phyloP scores from a whole-genome alignment of 1,140 invertebrate species.

The Coelopa frigida region DNA sequence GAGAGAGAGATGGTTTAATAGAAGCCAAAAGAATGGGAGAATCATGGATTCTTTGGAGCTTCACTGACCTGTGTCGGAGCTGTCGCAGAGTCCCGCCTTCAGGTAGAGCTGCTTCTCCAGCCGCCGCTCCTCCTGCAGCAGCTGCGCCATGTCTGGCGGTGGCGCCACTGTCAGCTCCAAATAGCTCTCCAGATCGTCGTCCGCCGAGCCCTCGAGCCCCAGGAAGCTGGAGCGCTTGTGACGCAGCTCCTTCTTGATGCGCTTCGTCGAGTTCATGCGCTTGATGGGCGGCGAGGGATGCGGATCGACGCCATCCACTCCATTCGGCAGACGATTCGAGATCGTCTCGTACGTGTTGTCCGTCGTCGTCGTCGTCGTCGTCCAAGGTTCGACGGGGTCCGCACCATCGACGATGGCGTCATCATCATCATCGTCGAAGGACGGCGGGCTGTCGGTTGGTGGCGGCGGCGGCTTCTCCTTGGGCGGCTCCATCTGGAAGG shows the following conservation, averaged over 20 bases:
- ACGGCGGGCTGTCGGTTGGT: conserved; percentile 52
- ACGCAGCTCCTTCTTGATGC: conserved; percentile 77
- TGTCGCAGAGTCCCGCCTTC: conserved; percentile 53
- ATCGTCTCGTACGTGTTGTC: conserved; percentile 41
- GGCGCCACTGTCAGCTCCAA: conserved; percentile 61
- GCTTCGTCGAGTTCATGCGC: conserved; percentile 71
- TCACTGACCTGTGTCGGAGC: conserved; percentile 41
- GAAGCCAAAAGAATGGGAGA: neutral
- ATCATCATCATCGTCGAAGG: conserved; percentile 20
- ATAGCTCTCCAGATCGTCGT: conserved; percentile 57
- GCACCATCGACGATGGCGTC: conserved; percentile 2
- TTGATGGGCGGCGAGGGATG: conserved; percentile 51
- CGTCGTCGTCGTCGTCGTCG: conserved; percentile 30
- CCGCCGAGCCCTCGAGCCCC: conserved; percentile 65
- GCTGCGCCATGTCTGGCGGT: conserved; percentile 70
- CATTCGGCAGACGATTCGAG: conserved; percentile 23
- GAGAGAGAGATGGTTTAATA: neutral
- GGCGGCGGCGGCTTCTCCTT: conserved; percentile 83
- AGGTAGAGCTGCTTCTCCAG: conserved; percentile 65
- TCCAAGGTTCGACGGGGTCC: neutral
- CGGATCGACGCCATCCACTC: conserved; percentile 8
- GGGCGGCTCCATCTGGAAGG: conserved; percentile 58
- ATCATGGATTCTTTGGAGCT: too few relatives aligned
- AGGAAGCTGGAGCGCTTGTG: conserved; percentile 79
- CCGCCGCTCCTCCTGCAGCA: conserved; percentile 70